A percentile compares a stretch with the other conserved stretches of the same genome.
phyloP scores from a whole-genome alignment of 30 jellyfish, hydroid and myxozoan species.

The Hydra vulgaris region DNA sequence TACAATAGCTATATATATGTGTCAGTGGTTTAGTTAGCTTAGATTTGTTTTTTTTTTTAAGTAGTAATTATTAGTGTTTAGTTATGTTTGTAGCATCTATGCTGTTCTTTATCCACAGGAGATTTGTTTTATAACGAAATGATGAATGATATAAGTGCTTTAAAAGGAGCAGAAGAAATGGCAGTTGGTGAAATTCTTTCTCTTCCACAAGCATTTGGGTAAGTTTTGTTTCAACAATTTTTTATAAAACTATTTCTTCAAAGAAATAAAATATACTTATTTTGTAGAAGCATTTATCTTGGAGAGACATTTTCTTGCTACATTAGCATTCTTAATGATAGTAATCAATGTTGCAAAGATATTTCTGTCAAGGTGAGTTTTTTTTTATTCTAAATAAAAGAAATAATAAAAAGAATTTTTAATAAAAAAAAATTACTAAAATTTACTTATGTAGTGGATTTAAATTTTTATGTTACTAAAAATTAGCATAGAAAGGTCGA shows the following conservation, averaged over 20 bases:
- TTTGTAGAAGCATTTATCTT: conserved; percentile 78
- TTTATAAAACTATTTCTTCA: neutral
- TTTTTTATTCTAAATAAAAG: no score
- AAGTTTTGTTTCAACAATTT: neutral
- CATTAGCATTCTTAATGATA: conserved; percentile 70
- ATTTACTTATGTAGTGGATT: no score
- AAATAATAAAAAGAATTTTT: no score
- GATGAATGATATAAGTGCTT: conserved; percentile 42
- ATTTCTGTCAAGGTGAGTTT: conserved; percentile 52
- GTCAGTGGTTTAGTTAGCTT: no score
- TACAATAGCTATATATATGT: no score
- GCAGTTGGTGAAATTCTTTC: conserved; percentile 68
- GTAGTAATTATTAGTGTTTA: no score
- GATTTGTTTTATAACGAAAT: conserved; percentile 11
- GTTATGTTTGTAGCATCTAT: no score
- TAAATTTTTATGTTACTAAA: no score
- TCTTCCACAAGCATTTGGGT: conserved; percentile 95
- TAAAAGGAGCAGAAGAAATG: conserved; percentile 67
- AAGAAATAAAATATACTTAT: neutral
- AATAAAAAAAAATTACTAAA: no score
- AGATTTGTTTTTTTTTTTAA: no score
- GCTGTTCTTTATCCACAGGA: conserved; percentile 8
- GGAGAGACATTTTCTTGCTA: conserved; percentile 92
- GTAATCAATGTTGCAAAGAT: conserved; percentile 60
- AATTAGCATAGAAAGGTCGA: no score